Conservation (phyloP, 2,113 vertebrate genomes). For the Dasyurus viverrinus region DNA sequence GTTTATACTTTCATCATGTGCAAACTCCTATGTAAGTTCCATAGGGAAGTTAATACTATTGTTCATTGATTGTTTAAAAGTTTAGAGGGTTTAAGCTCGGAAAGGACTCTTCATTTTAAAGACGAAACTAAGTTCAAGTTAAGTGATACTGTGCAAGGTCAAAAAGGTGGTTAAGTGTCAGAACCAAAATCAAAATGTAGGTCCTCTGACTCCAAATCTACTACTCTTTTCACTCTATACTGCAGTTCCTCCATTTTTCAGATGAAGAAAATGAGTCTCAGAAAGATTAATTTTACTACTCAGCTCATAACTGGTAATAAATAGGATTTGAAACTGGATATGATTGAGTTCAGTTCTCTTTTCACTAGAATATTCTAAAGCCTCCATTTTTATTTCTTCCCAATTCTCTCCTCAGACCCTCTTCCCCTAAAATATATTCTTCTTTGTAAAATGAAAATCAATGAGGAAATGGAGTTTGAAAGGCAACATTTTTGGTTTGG, state of each 20-base stretch:
- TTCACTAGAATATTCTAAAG: background rate
- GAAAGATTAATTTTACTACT: slow-evolving; percentile 47
- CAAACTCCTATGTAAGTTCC: too few species aligned
- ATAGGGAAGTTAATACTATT: too few species aligned
- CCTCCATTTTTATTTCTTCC: background rate
- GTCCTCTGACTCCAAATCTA: background rate
- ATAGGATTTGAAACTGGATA: background rate
- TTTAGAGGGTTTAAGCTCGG: slow-evolving; percentile 66
- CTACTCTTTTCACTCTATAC: background rate
- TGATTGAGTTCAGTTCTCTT: background rate
- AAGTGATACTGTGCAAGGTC: background rate
- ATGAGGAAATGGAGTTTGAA: background rate
- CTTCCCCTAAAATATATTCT: background rate
- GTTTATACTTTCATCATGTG: too few species aligned
- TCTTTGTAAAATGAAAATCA: background rate
- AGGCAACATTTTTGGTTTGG: background rate
- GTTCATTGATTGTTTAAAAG: slow-evolving; percentile 72
- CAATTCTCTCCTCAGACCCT: background rate
- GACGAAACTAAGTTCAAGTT: background rate
- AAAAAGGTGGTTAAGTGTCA: background rate
- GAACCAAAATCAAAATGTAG: background rate
- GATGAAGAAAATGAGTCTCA: background rate
- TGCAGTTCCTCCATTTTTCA: background rate
- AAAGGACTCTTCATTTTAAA: slow-evolving; percentile 69
- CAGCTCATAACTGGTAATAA: background rate